phyloP scores from a whole-genome alignment of 2,888 invertebrate genomes.

The Tetragnatha montana region DNA sequence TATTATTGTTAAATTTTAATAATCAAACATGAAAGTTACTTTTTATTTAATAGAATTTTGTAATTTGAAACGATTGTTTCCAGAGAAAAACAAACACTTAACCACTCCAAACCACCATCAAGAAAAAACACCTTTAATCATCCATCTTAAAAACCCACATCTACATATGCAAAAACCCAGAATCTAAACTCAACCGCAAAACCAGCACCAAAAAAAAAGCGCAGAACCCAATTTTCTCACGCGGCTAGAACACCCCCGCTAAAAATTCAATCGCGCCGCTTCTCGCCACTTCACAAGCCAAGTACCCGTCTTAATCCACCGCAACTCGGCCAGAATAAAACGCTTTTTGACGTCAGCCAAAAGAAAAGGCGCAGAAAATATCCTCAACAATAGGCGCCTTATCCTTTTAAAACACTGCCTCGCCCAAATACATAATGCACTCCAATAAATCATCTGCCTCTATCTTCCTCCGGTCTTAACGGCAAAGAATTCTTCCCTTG shows the following conservation, averaged over 20 bases:
- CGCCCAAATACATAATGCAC: constrained; percentile 55
- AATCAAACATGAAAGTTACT: too few relatives aligned
- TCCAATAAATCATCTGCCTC: constrained; percentile 57
- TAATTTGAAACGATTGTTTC: too few relatives aligned
- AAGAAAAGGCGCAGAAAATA: not conserved
- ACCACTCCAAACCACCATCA: too few relatives aligned
- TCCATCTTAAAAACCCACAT: too few relatives aligned
- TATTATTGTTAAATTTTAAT: too few relatives aligned
- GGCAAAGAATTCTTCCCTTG: constrained; percentile 41
- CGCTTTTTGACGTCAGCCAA: not conserved
- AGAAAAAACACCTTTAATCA: too few relatives aligned
- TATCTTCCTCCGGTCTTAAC: constrained; percentile 28
- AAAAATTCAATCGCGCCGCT: not conserved
- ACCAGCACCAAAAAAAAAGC: too few relatives aligned
- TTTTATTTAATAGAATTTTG: too few relatives aligned
- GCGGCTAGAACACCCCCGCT: not conserved
- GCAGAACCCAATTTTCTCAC: not conserved
- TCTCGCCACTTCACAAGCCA: not conserved
- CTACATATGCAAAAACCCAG: too few relatives aligned
- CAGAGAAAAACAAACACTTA: too few relatives aligned
- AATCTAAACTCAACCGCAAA: too few relatives aligned
- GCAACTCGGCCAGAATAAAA: not conserved
- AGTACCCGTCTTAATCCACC: not conserved
- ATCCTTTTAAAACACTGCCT: constrained; percentile 48
- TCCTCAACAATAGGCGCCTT: not conserved